phyloP scores from a whole-genome alignment of 2,888 invertebrate species.

The Dicyrtomina minuta region DNA sequence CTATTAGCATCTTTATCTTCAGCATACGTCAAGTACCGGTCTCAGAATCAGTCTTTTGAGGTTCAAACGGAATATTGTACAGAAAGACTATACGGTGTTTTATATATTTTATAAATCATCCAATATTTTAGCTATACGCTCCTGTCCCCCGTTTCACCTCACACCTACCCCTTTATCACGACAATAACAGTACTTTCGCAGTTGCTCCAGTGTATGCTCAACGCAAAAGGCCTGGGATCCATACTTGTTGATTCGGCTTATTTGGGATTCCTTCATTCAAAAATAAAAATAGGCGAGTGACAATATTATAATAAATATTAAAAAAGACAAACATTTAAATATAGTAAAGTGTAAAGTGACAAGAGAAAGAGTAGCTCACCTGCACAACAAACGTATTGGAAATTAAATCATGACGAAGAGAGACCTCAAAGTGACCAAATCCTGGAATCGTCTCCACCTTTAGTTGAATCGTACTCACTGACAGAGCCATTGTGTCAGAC shows the following conservation, averaged over 20 bases:
- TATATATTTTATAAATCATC: too few relatives aligned
- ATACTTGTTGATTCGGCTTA: slow-evolving; percentile 69
- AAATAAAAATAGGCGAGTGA: slow-evolving; percentile 1
- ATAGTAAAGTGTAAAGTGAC: too few relatives aligned
- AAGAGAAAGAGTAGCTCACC: slow-evolving; percentile 55
- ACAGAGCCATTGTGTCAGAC: slow-evolving; percentile 63
- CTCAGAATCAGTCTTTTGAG: too few relatives aligned
- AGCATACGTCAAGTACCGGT: too few relatives aligned
- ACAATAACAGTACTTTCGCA: slow-evolving; percentile 84
- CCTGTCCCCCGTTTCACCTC: too few relatives aligned
- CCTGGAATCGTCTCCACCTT: slow-evolving; percentile 67
- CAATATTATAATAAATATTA: background rate
- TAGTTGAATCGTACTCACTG: slow-evolving; percentile 60
- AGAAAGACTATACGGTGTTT: too few relatives aligned
- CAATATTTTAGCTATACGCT: too few relatives aligned
- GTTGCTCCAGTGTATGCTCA: slow-evolving; percentile 67
- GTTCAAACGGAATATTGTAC: too few relatives aligned
- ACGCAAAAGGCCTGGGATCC: slow-evolving; percentile 80
- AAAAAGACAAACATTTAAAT: background rate
- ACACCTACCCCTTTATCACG: too few relatives aligned
- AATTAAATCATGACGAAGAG: slow-evolving; percentile 65
- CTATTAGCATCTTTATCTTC: too few relatives aligned
- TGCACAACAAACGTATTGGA: slow-evolving; percentile 66
- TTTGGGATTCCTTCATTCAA: too few relatives aligned
- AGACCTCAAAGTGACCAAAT: slow-evolving; percentile 78